Conservation (phyloP, 2,888 invertebrate genomes). For the Epistrophe grossulariae region DNA sequence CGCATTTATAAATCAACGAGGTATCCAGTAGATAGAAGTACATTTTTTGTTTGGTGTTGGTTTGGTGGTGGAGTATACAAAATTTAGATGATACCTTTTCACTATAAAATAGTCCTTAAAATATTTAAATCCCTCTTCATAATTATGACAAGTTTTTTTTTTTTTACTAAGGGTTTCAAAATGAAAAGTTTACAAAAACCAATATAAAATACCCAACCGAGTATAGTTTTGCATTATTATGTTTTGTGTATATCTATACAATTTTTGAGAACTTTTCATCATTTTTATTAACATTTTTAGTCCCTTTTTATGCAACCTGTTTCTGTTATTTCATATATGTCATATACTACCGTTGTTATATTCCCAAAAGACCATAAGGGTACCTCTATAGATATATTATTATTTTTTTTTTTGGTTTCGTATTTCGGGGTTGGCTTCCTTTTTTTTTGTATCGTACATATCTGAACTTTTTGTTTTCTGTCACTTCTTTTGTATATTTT, state of each 20-base stretch:
- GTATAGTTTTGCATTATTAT: conserved; percentile 16
- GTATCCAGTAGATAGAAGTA: not conserved
- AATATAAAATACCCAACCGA: conserved; percentile 19
- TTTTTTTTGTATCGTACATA: not conserved
- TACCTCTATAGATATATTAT: not conserved
- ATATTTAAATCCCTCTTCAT: not conserved
- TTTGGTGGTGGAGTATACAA: conserved; percentile 3
- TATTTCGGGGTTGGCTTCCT: conserved; percentile 43
- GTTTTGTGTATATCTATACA: not conserved
- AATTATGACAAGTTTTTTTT: not conserved
- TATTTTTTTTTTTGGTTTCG: not conserved
- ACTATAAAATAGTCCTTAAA: not conserved
- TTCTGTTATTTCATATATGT: conserved; percentile 55
- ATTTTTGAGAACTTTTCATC: conserved; percentile 39
- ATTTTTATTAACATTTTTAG: conserved; percentile 48
- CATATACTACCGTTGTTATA: conserved; percentile 24
- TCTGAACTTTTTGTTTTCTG: conserved; percentile 31
- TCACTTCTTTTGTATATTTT: conserved; percentile 40
- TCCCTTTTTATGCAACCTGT: conserved; percentile 46
- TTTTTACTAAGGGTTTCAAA: not conserved
- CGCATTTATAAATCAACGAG: not conserved
- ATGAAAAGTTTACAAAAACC: conserved; percentile 1
- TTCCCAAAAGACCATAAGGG: conserved; percentile 60
- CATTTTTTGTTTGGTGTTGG: not conserved
- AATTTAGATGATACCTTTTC: not conserved